Base-by-base conservation (phyloP, 1,140 invertebrate species). In the Lordiphosa mommai region DNA sequence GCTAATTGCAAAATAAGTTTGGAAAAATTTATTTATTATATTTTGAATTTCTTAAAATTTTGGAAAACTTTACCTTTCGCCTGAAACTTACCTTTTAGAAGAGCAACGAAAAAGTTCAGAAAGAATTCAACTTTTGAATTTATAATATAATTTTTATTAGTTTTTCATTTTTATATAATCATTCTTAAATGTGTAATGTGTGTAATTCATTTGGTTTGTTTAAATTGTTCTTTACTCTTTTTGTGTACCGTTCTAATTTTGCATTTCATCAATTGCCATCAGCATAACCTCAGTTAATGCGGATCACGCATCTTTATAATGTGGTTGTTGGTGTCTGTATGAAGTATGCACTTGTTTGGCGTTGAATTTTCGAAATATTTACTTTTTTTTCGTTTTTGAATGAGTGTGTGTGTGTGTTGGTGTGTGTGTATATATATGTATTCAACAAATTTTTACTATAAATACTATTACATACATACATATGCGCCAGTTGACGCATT, bases 101-200 rank as follows among this genome's bases (percentile, higher is more conserved):
- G n/a, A n/a, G n/a, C n/a, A n/a, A n/a, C n/a, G n/a, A n/a, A n/a
- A n/a, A n/a, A n/a, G n/a, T n/a, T n/a, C n/a, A n/a, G n/a, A n/a
- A n/a, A n/a, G 46, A 44, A 67, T 30, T 32, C 17, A 10, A 3
- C 27, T 7, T 4, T 16, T 33, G 52, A 64, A 61, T 73, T 84
- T 80, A 72, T 82, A 72, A 82, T 82, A 76, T 82, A 84, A 82
- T 84, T 80, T 80, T 82, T 82, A 82, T 82, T 82, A 71, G 61
- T 71, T 82, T 80, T 65, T 69, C 65, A 53, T 53, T 80, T 80
- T 80, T 55, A 84, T 84, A 82, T 82, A 82, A 80, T 80, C 74
- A 52, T 80, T 82, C 77, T 84, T 82, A 80, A 80, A 84, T 82
- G 67, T 76, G 77, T 80, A 80, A 71, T 74, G 63, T 63, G 60